Evolutionary conservation across 2,888 invertebrate genomes (phyloP), one percentile per base, ranked within the genome.

Genomic region (Chrysolina americana): DNA sequence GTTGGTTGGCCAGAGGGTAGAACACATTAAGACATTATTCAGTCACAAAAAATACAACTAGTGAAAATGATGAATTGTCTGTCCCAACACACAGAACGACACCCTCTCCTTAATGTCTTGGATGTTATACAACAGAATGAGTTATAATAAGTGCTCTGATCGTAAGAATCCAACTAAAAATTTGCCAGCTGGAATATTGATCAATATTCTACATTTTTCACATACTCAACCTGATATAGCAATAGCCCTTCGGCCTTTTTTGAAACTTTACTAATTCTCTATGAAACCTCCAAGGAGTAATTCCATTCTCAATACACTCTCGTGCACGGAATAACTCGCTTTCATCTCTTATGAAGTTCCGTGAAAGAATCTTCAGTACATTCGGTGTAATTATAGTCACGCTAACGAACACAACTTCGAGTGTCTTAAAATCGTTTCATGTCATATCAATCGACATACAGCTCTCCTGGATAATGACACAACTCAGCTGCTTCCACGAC

Each of bases 321-420:
- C 53, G 21, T 53, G 53, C 19, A 53, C 21, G 53, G 53, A 53
- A 53, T 53, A 53, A 21, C 53, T 53, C 21, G 53, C 53, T 53
- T 53, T 53, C 53, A 53, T 53, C 53, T 53, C 11, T 53, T 11
- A 53, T 53, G 53, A 21, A 53, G 53, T 53, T 53, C 21, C 53
- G 11, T 53, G 11, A 53, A 53, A 53, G 53, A 21, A 53, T 53
- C 53, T 53, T 53, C 53, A 23, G 19, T 21, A 53, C 53, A 53
- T 53, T 53, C 21, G 53, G 19, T 53, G 21, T 53, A 53, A 53
- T 53, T 53, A 53, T 21, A 53, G 53, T 53, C 21, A 53, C 53
- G 53, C 53, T 53, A 53, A 53, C 53, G 53, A 53, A 53, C 53
- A 53, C 21, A 53, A 53, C 53, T 53, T 53, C 53, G 53, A 53